Evolutionary conservation across 1,140 invertebrate genomes (phyloP).

Genomic region (Drosophila fuyamai): DNA sequence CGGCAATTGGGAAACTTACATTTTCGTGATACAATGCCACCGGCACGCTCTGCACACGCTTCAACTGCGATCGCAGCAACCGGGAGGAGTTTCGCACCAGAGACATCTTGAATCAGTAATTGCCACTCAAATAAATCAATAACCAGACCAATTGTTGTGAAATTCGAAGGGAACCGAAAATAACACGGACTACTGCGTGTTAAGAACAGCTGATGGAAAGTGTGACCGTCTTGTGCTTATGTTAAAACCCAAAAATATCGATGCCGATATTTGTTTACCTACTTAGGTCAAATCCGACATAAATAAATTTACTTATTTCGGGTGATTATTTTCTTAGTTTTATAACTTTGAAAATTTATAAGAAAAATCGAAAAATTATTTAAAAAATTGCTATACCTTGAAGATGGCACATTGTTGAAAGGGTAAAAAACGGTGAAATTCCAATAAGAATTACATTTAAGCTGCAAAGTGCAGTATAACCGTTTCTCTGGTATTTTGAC

Average conservation of each 20-base stretch:
- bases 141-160: slow-evolving; percentile 56
- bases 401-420: too few relatives aligned
- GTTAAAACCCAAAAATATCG: neutral
- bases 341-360: too few relatives aligned
- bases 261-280: neutral
- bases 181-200: slow-evolving; percentile 34
- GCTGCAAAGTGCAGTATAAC: neutral
- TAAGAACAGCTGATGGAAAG: slow-evolving; percentile 17
- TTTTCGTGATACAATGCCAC: slow-evolving; percentile 80
- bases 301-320: neutral
- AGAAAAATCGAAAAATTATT: too few relatives aligned
- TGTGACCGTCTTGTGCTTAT: neutral
- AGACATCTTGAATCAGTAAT: slow-evolving; percentile 52
- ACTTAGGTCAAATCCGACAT: too few relatives aligned
- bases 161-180: slow-evolving; percentile 47
- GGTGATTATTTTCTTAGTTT: too few relatives aligned
- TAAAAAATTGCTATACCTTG: too few relatives aligned
- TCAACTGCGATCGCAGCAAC: slow-evolving; percentile 58
- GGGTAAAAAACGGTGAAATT: too few relatives aligned
- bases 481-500: neutral
- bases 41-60: slow-evolving; percentile 78
- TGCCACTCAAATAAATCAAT: slow-evolving; percentile 25
- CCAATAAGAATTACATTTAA: too few relatives aligned
- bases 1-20: slow-evolving; percentile 61
- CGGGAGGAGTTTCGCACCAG: slow-evolving; percentile 55